Evolutionary conservation across 53 echinoderm and acorn worm species (phyloP), one percentile per base, ranked within the genome.

Genomic region (Crossaster papposus): DNA sequence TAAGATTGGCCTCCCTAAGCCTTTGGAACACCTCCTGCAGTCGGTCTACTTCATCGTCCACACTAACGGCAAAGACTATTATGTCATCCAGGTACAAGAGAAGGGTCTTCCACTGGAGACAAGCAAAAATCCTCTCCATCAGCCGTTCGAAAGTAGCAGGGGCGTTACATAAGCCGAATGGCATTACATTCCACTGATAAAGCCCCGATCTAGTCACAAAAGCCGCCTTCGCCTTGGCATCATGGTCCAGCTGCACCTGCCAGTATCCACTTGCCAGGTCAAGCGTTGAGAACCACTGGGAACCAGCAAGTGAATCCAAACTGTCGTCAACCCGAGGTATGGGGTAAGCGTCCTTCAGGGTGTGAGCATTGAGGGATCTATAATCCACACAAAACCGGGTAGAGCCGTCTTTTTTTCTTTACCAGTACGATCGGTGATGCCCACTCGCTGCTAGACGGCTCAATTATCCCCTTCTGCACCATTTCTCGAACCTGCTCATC

Each of bases 381-480:
- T 71, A 84, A 64, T 84, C 85, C 20, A 84, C 36, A 73, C 72
- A 86, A 74, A 71, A 86, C 30, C 87, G 38, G 50, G 26, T 74
- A 22, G 51, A 28, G 30, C 87, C 72, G 24, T 86, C 87, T 44
- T 86, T 84, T n/a, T 71, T 86, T 86, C n/a, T 24, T 28, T 51
- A 86, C 87, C 31, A 76, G 30, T n/a, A 86, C 87, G 24, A 75
- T 55, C 18, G 87, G 87, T 52, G 87, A 86, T 15, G 77, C 75
- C 87, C 87, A 86, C n/a, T 76, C 53, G 44, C 87, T 86, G 11
- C 15, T 15, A 23, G 85, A 84, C 37, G 85, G 85, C 2, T 72
- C 72, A n/a, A 71, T 84, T 24, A 84, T 9, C 38, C 72, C 51
- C 36, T 71, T 65, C 64, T 64, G 30, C 38, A 65, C 13, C 71